Evolutionary conservation across 2,888 invertebrate genomes (phyloP).

Genomic region (Caenorhabditis sulstoni): DNA sequence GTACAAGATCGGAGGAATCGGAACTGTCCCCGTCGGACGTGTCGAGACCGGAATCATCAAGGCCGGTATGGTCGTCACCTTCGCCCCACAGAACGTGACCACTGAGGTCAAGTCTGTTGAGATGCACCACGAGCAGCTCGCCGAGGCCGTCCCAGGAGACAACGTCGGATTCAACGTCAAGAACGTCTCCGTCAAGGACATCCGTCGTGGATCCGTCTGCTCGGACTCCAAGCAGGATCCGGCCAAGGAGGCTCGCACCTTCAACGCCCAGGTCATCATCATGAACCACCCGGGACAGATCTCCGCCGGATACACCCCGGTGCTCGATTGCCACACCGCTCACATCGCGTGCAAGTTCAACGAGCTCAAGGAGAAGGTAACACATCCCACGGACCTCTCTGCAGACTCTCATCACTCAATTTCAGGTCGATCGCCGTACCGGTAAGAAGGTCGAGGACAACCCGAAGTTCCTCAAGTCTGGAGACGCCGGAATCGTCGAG

Average conservation of each 20-base stretch:
- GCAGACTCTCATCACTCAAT: neutral
- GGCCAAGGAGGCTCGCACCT: conserved; percentile 93
- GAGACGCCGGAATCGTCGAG: conserved; percentile 95
- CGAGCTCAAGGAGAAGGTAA: conserved; percentile 93
- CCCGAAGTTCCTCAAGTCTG: conserved; percentile 90
- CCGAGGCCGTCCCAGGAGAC: conserved; percentile 87
- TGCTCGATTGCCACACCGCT: conserved; percentile 99
- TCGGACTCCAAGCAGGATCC: conserved; percentile 98
- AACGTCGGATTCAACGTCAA: conserved; percentile 99
- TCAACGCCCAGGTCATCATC: conserved; percentile 98
- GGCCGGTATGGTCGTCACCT: conserved; percentile 94
- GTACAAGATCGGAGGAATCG: conserved; percentile 99
- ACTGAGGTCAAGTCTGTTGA: conserved; percentile 99
- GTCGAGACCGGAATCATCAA: conserved; percentile 98
- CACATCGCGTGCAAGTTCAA: conserved; percentile 99
- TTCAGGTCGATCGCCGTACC: conserved; percentile 91
- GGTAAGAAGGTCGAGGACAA: conserved; percentile 85
- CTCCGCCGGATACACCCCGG: conserved; percentile 97
- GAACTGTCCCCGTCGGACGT: conserved; percentile 99
- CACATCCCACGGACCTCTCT: neutral
- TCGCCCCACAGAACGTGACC: conserved; percentile 95
- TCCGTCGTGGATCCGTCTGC: conserved; percentile 98
- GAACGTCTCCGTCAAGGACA: conserved; percentile 99
- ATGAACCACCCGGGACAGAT: conserved; percentile 99
- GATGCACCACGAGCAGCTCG: conserved; percentile 99